These are phyloP conservation scores for Oriolus oriolus DNA, from an alignment of 2,113 vertebrate genomes.

Conservation along the genomic window DNA sequence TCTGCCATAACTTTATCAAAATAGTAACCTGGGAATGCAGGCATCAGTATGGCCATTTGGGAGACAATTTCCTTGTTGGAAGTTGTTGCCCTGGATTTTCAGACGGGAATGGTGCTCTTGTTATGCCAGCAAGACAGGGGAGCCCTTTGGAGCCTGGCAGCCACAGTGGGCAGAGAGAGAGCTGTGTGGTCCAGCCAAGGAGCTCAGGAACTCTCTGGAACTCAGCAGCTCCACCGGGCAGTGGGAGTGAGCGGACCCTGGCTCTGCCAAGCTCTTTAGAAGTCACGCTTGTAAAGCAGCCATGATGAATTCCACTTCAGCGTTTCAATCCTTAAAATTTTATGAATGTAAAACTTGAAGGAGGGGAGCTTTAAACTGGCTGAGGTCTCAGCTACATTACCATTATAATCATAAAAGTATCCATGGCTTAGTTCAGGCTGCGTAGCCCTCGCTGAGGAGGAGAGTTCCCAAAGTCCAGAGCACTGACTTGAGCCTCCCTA, in stretches of 20 bases:
- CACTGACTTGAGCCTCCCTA: neutral
- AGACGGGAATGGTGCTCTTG: neutral
- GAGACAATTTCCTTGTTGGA: neutral
- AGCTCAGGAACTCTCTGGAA: neutral
- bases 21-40: neutral
- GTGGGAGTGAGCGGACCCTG: neutral
- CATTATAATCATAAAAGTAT: neutral
- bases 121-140: fast-evolving
- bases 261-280: neutral
- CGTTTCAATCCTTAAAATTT: neutral
- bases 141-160: neutral
- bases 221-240: neutral
- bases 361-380: neutral
- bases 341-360: neutral
- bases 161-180: fast-evolving
- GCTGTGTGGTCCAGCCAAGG: neutral
- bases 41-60: neutral
- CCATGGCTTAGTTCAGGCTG: neutral
- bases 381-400: neutral
- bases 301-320: neutral
- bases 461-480: neutral
- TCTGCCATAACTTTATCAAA: neutral
- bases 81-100: neutral
- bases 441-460: fast-evolving
- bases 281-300: neutral